Base-by-base conservation (phyloP, 2,797 vertebrate genomes). In the Erpetoichthys calabaricus region DNA sequence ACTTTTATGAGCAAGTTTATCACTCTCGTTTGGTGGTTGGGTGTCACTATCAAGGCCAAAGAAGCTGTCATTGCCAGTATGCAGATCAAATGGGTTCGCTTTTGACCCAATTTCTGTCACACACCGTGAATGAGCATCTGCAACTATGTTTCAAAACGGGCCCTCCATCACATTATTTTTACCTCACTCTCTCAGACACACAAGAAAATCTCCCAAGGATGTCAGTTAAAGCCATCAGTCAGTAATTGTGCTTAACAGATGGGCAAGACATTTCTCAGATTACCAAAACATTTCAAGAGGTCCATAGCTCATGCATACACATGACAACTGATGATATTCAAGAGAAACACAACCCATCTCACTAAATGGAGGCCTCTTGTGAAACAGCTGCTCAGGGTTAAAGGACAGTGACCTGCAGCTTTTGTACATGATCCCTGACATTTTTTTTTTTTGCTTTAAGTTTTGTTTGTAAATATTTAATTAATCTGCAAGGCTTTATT, bases 241-340 rank as follows among this genome's bases (percentile, higher is more conserved):
- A 7, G 53, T 54, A 54, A 42, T 43, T 54, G 10, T 54, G 53
- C 42, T 54, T 5, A 54, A 43, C 53, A 54, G 53, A 54, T 54
- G 53, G 53, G 7, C 8, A 54, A 54, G 3, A 7, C 10, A 41
- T 54, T 54, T 54, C 41, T 54, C 53, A 54, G 9, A 42, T 54
- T 54, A 54, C 53, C 53, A 41, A 54, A 4, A 5, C 5, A 4
- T 41, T 43, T 54, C 54, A 54, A 42, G 41, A 54, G 53, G 5
- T 41, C 5, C 53, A 54, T 3, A 5, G 4, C 41, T 54, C 53
- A 54, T 43, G 8, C 44, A 42, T 7, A 41, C 41, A 7, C 53
- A 25, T 5, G 53, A 6, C 53, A 54, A 42, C 9, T 44, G 53
- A 54, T 41, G 8, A 41, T 54, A 9, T 6, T 47, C 3, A 6